phyloP scores from a whole-genome alignment of 2,888 invertebrate genomes.

The Azorinus chamasolen region DNA sequence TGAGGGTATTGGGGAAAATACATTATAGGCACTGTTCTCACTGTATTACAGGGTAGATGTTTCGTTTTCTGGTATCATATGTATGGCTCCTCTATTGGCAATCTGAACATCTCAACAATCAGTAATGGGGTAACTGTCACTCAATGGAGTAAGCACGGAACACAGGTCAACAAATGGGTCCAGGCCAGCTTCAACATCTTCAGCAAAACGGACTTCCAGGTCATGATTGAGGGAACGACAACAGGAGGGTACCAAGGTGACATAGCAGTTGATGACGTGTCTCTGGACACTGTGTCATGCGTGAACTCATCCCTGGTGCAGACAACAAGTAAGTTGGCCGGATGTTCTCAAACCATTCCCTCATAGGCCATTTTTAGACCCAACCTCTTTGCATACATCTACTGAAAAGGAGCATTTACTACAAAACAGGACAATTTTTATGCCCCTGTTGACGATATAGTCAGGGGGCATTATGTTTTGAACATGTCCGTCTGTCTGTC shows the following conservation, averaged over 20 bases:
- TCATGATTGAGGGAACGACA: slow-evolving; percentile 76
- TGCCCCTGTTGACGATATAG: background rate
- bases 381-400: no score
- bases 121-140: slow-evolving; percentile 49
- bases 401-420: no score
- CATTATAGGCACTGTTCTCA: no score
- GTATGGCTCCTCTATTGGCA: slow-evolving; percentile 78
- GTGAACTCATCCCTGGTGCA: slow-evolving; percentile 39
- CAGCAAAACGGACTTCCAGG: slow-evolving; percentile 75
- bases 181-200: slow-evolving; percentile 72
- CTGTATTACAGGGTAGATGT: slow-evolving; percentile 70
- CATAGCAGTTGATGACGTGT: slow-evolving; percentile 80
- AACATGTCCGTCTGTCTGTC: no score
- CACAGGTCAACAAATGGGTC: slow-evolving; percentile 80
- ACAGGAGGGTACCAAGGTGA: slow-evolving; percentile 73
- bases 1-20: no score
- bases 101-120: slow-evolving; percentile 69
- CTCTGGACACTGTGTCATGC: slow-evolving; percentile 66
- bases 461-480: no score
- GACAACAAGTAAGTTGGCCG: slow-evolving; percentile 27
- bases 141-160: slow-evolving; percentile 72
- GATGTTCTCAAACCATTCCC: background rate
- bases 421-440: no score
- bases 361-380: no score
- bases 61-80: slow-evolving; percentile 83